Evolutionary conservation across 2,797 vertebrate genomes (phyloP), one percentile per base, ranked within the genome.

Genomic region (Phrynocephalus guinanensis): DNA sequence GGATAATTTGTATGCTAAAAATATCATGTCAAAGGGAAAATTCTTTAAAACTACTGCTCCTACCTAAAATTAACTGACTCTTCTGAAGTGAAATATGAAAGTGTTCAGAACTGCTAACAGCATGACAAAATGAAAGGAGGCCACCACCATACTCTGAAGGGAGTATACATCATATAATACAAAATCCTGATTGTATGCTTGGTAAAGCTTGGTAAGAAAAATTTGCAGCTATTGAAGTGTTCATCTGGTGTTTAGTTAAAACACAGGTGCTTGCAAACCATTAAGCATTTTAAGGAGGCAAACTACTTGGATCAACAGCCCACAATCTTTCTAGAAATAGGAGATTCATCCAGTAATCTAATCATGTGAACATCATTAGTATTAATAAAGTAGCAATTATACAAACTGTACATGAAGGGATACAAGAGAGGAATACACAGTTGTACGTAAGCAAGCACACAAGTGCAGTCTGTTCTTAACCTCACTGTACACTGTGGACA

Each of bases 1-100:
- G n/a, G 79, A 91, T 75, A 91, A 86, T 89, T 93, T 90, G 82
- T 86, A 93, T 18, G 83, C 15, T 22, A 18, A n/a, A 84, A 56
- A 68, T 26, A 80, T 1, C 0, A 76, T 76, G 1, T 75, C 60
- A 90, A 90, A 75, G 3, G 5, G 68, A 73, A 91, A 60, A 68
- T 72, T 18, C 24, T 67, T 52, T 72, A 60, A 82, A 30, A 80
- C 68, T 24, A 82, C 79, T 88, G 26, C 60, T 77, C 50, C 48
- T 20, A 56, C 11, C 77, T 44, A 24, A 33, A 3, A 66, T 86
- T 71, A 90, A 89, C 2, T 44, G 0, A 0, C 13, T 22, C 7
- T 91, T 87, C 44, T 67, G 24, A 68, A 80, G 56, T 75, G 24
- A 68, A 28, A 80, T 28, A 84, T 26, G 28, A 15, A 84, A 63